Evolutionary conservation across 1,140 invertebrate genomes (phyloP), one percentile per base, ranked within the genome.

Genomic region (Procambarus clarkii): DNA sequence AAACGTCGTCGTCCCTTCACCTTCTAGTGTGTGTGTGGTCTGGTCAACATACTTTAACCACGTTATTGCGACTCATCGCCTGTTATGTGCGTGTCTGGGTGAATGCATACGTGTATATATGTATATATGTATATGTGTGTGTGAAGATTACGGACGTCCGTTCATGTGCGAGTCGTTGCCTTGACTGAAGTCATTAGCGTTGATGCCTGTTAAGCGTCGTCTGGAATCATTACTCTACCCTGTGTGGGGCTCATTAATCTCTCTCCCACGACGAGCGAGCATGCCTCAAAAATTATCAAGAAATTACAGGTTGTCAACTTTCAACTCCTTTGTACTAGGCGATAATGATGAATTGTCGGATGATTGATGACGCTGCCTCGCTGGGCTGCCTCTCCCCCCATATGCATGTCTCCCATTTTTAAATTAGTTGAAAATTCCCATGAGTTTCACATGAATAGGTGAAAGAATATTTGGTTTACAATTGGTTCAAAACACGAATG

Each of bases 221-320:
- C 45, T 44, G n/a, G 69, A 7, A 34, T 82, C 80, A 82, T 82
- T 82, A 58, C 21, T 82, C 80, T 2, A n/a, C 21, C 24, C 50
- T 82, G 58, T 82, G 80, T 82, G 58, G 13, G 50, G 50, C 18
- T 74, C 80, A 82, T 82, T 54, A 60, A 82, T 50, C 80, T 82
- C n/a, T n/a, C 60, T 82, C 80, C 50, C 80, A 48, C 80, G 80
- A 54, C 50, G 4, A 58, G n/a, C n/a, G 80, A 54, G 24, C 80
- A 60, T 82, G 18, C 34, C 50, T 82, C 80, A 82, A 82, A 82
- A 58, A 82, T 82, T 82, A 82, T 82, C 80, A n/a, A 82, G 80
- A 82, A 82, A 82, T 82, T 60, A 60, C 58, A 60, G 80, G 80
- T 60, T 82, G 80, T 82, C 80, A 58, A 34, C 80, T 15, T 34